Base-by-base conservation (phyloP, 2,888 invertebrate species). In the Lathronympha strigana region DNA sequence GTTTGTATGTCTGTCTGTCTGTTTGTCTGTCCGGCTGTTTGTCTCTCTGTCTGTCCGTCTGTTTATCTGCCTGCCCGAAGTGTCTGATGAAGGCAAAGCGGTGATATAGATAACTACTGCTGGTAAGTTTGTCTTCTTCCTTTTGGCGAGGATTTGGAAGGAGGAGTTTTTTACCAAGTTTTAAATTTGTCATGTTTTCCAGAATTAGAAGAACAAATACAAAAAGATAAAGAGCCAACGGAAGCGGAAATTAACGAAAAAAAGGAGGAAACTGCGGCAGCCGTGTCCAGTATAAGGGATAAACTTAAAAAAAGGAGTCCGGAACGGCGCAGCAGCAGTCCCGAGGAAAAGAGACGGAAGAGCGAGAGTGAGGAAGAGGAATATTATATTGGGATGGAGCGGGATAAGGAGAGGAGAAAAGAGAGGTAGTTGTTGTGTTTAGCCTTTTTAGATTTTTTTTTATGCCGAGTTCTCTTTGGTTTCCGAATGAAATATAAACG, bases 301-400 rank as follows among this genome's bases (percentile, higher is more conserved):
- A 92, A 92, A 68, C 78, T 92, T 61, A 89, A 80, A 67, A 84
- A 79, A 68, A 72, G 74, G 43, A 81, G 78, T 68, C 73, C 73
- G 55, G 86, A 82, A 40, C 76, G 73, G 67, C 76, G 74, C 36
- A 91, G 86, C 68, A 82, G 72, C 73, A 82, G 68, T 73, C 72
- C 61, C 74, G 76, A 51, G 75, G 74, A 21, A 68, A 68, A 54
- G 71, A 70, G 57, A 68, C 73, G 40, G 74, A 77, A 53, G 79
- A 78, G 43, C 86, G 84, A 75, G 69, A 88, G 84, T 0, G 87
- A 93, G 9, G 93, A 93, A 61, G 94, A 93, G 63, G 92, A 94
- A 68, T 93, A 95, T 83, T 95, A 95, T 73, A 84, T 94, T 25
- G 95, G 95, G 43, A 94, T 95, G 72, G 94, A 95, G 66, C 92